Percentiles rank a stretch among this genome's conserved stretches.
Conservation (phyloP, 2,888 invertebrate species). For the Torymus aiolomorphi region DNA sequence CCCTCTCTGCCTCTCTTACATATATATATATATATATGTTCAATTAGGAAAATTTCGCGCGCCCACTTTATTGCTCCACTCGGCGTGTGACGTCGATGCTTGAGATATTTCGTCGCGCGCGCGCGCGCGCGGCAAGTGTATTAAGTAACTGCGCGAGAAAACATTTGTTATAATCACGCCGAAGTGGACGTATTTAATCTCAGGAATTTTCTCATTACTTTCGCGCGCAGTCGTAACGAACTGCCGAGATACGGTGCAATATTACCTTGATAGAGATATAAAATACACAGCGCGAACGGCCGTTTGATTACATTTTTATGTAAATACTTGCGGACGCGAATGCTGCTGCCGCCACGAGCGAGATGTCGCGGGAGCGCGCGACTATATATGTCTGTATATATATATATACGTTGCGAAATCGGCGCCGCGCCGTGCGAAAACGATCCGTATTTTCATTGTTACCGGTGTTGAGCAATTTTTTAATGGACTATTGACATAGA, state of each 20-base stretch:
- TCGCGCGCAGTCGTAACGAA: constrained; percentile 20
- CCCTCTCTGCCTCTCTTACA: too few species aligned
- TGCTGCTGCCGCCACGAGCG: too few species aligned
- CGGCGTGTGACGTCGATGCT: too few species aligned
- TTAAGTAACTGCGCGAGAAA: background rate
- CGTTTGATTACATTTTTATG: constrained; percentile 36
- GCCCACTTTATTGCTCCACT: too few species aligned
- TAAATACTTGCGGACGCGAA: constrained; percentile 14
- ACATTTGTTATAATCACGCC: constrained; percentile 42
- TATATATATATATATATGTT: too few species aligned
- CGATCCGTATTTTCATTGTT: background rate
- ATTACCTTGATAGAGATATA: constrained; percentile 45
- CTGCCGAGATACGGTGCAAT: constrained; percentile 31
- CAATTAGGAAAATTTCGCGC: too few species aligned
- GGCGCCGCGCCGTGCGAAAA: background rate
- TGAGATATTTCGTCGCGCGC: too few species aligned
- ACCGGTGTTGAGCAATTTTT: too few species aligned
- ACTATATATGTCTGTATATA: too few species aligned
- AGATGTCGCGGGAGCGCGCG: background rate
- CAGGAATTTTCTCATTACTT: constrained; percentile 52
- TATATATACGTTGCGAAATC: background rate
- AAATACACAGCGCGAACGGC: constrained; percentile 15
- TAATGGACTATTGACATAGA: too few species aligned
- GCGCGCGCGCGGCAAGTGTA: too few species aligned
- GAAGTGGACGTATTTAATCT: constrained; percentile 43